phyloP scores from a whole-genome alignment of 1,140 invertebrate species.

The Linepithema humile region DNA sequence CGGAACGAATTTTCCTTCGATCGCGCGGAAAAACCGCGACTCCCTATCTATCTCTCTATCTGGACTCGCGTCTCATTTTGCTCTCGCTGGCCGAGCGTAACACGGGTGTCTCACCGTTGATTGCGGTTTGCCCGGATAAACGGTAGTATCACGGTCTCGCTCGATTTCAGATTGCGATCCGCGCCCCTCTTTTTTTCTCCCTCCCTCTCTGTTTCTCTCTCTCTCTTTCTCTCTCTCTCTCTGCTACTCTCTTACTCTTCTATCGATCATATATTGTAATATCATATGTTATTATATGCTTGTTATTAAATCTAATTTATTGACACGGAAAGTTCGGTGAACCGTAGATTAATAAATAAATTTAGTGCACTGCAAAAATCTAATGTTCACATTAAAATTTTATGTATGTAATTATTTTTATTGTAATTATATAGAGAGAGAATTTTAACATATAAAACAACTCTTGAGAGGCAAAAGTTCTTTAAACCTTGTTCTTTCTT shows the following conservation, averaged over 20 bases:
- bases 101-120: slow-evolving; percentile 38
- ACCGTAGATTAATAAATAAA: slow-evolving; percentile 1
- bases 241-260: not conserved
- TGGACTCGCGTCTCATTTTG: slow-evolving; percentile 13
- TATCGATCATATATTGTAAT: slow-evolving; percentile 31
- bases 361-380: not conserved
- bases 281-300: slow-evolving; percentile 37
- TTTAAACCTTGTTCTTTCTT: too few species aligned
- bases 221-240: not conserved
- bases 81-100: slow-evolving; percentile 39
- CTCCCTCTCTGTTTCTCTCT: not conserved
- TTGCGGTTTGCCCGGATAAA: slow-evolving; percentile 30
- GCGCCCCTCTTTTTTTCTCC: not conserved
- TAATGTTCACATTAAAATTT: not conserved
- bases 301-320: not conserved
- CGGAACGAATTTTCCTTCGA: slow-evolving; percentile 49
- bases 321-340: not conserved
- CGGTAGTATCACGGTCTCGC: slow-evolving; percentile 42
- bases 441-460: not conserved
- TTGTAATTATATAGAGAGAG: not conserved
- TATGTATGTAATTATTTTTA: not conserved
- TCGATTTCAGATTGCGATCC: slow-evolving; percentile 34
- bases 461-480: too few species aligned
- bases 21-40: not conserved
- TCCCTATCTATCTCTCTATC: not conserved